Conservation (phyloP, 2,797 vertebrate genomes). For the Lepilemur septentrionalis region DNA sequence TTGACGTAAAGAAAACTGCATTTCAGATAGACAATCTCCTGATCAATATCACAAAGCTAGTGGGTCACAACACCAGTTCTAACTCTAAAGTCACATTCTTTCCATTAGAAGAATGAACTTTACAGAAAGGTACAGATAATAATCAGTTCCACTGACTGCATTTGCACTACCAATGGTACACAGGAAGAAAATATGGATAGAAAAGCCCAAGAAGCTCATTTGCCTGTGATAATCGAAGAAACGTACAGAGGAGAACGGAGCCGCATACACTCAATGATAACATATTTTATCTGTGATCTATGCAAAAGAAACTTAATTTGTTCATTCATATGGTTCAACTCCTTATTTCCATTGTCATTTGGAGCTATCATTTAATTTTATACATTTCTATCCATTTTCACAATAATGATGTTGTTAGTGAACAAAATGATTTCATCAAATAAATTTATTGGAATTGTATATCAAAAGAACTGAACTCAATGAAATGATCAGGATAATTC, state of each 20-base stretch:
- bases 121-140: neutral
- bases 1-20: neutral
- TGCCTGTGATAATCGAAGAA: neutral
- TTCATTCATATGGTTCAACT: neutral
- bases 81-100: neutral
- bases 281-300: neutral
- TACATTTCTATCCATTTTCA: neutral
- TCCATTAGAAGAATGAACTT: neutral
- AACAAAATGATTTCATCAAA: neutral
- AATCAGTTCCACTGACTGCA: neutral
- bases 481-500: neutral
- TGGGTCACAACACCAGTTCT: neutral
- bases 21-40: neutral
- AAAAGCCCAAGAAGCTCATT: neutral
- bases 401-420: neutral
- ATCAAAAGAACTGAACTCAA: neutral
- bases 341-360: neutral
- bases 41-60: neutral
- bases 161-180: neutral
- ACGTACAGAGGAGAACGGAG: neutral
- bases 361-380: neutral
- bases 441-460: neutral
- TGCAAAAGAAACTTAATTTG: neutral
- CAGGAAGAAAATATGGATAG: neutral
- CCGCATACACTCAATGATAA: neutral